Evolutionary conservation across 2,888 invertebrate genomes (phyloP), one percentile per base, ranked within the genome.

Genomic region (Esperia sulphurella): DNA sequence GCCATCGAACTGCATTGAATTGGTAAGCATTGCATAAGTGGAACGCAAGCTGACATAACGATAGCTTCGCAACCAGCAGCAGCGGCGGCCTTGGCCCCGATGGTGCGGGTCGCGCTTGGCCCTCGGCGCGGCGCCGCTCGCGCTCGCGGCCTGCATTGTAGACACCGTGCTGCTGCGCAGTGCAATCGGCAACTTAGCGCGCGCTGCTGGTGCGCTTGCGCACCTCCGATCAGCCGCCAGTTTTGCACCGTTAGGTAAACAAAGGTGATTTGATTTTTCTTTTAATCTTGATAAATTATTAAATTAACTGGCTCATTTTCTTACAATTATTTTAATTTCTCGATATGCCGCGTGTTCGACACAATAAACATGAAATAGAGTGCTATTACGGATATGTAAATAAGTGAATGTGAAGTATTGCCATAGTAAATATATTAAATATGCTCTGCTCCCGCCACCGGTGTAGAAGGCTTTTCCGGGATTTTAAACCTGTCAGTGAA

Each of bases 1-100:
- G 79, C 77, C 79, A 77, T 79, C 83, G 79, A 85, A 83, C 81
- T 84, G 79, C 80, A 83, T 79, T 75, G 71, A 77, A 79, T 82
- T 71, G 70, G 73, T 68, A 72, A 74, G 68, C 70, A 71, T 88
- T 88, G 86, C 88, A 84, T 85, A 88, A 89, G 83, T 87, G 78
- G 88, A 85, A 87, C 87, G 82, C 79, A 66, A 65, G 71, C 87
- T 88, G 88, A 88, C 88, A 87, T 88, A 88, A 88, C 86, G 75
- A 76, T 72, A 70, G 70, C 83, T 83, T 82, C 82, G 86, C 85
- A 87, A 86, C 71, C 68, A 60, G 59, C 61, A 58, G 58, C 63
- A 66, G 70, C 66, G 61, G 50, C 68, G 53, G 54, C 58, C 41
- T 64, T 80, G 82, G 85, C 85, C 83, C 87, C 83, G 67, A 75